phyloP scores from a whole-genome alignment of 2,797 vertebrate species.

The Siniperca obscura region DNA sequence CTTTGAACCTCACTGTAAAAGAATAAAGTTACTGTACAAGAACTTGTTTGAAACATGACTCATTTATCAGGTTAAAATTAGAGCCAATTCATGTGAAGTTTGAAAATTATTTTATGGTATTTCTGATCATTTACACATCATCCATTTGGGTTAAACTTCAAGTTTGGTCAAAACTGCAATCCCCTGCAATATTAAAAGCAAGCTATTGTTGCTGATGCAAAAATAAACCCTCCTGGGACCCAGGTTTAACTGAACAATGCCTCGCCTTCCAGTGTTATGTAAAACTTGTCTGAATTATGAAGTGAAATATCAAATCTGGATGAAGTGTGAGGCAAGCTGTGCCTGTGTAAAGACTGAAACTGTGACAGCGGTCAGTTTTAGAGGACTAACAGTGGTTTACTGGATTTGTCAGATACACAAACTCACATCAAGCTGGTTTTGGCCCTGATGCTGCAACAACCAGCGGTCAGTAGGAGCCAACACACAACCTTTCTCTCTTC shows the following conservation, averaged over 20 bases:
- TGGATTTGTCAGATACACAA: slow-evolving; percentile 59
- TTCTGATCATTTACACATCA: background rate
- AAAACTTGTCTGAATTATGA: slow-evolving; percentile 33
- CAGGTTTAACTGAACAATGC: slow-evolving; percentile 41
- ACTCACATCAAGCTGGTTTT: slow-evolving; percentile 63
- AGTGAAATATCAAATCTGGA: slow-evolving; percentile 28
- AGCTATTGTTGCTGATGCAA: slow-evolving; percentile 3
- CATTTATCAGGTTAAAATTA: background rate
- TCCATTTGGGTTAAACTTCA: background rate
- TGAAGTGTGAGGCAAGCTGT: slow-evolving; percentile 36
- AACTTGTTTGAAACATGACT: background rate
- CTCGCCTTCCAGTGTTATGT: slow-evolving; percentile 21
- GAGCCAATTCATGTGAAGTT: background rate
- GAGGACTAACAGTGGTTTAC: slow-evolving; percentile 50
- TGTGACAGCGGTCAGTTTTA: slow-evolving; percentile 46
- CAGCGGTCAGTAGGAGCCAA: slow-evolving; percentile 35
- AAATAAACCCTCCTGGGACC: slow-evolving; percentile 21
- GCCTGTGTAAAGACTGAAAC: slow-evolving; percentile 23
- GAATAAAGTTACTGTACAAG: background rate
- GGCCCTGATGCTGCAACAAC: slow-evolving; percentile 48
- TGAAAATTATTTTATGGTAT: background rate
- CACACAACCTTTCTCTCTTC: slow-evolving; percentile 30
- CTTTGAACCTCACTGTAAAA: background rate
- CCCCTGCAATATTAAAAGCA: background rate
- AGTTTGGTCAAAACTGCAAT: slow-evolving; percentile 24